A percentile compares a stretch with the other conserved stretches of the same genome.
Conservation (phyloP, 2,888 invertebrate genomes). For the Steinernema hermaphroditum region DNA sequence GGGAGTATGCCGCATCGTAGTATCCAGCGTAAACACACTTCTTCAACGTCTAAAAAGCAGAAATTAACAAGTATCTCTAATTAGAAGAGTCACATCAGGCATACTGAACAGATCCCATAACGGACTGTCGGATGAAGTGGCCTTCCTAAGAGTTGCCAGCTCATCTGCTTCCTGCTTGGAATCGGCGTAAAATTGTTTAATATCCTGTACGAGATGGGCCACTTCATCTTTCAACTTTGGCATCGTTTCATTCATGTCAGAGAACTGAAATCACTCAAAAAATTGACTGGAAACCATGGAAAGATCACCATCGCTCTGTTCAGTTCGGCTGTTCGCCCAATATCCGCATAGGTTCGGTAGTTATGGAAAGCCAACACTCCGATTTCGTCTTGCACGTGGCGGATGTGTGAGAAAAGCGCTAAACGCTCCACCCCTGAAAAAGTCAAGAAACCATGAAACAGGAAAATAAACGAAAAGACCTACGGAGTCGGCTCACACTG, state of each 20-base stretch:
- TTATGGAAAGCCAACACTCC: slow-evolving; percentile 64
- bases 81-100: slow-evolving; percentile 41
- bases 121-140: slow-evolving; percentile 47
- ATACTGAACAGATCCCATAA: slow-evolving; percentile 60
- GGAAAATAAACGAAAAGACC: slow-evolving; percentile 24
- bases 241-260: slow-evolving; percentile 56
- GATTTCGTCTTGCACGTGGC: slow-evolving; percentile 57
- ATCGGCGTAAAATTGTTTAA: slow-evolving; percentile 50
- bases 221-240: slow-evolving; percentile 49
- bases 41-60: slow-evolving; percentile 58
- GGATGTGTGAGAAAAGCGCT: slow-evolving; percentile 41
- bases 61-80: background rate
- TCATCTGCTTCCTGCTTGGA: slow-evolving; percentile 47
- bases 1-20: slow-evolving; percentile 62
- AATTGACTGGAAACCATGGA: background rate
- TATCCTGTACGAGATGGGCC: slow-evolving; percentile 47
- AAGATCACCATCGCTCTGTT: slow-evolving; percentile 59
- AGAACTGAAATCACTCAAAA: slow-evolving; percentile 50
- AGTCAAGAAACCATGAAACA: background rate
- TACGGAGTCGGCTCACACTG: slow-evolving; percentile 45
- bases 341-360: slow-evolving; percentile 65
- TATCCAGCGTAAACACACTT: slow-evolving; percentile 62
- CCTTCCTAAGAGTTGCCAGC: slow-evolving; percentile 47
- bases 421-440: slow-evolving; percentile 38
- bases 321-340: slow-evolving; percentile 63